phyloP scores from a whole-genome alignment of 1,140 invertebrate genomes.

The Trinorchestia longiramus region DNA sequence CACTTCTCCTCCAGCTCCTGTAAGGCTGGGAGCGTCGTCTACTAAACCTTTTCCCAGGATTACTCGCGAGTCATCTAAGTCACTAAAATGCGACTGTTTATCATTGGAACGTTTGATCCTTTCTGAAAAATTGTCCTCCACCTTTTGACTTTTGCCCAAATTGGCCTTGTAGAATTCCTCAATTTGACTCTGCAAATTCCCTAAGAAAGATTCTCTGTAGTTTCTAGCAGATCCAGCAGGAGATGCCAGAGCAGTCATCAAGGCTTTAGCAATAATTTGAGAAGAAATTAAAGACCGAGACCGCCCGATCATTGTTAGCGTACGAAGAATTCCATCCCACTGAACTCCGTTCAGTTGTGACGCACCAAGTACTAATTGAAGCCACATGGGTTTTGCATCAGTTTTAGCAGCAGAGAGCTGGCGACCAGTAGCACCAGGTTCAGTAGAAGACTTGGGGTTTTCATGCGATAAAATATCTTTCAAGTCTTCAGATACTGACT shows the following conservation, averaged over 20 bases:
- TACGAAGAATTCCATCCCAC: slow-evolving; percentile 24
- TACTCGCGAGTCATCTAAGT: not conserved
- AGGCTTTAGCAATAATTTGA: slow-evolving; percentile 7
- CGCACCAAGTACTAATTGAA: not conserved
- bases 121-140: not conserved
- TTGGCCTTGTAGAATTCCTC: not conserved
- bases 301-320: slow-evolving; percentile 1
- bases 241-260: not conserved
- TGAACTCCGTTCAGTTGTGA: slow-evolving; percentile 12
- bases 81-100: not conserved
- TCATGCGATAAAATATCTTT: not conserved
- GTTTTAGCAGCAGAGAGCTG: not conserved
- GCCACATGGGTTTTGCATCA: slow-evolving; percentile 25
- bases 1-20: not conserved
- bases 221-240: not conserved
- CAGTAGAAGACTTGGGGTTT: not conserved
- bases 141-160: not conserved
- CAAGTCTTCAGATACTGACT: not conserved
- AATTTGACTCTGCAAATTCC: not conserved
- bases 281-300: slow-evolving; percentile 6
- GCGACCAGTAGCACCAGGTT: not conserved
- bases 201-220: not conserved
- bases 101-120: not conserved
- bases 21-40: slow-evolving; percentile 43
- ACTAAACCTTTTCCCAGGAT: slow-evolving; percentile 57